Evolutionary conservation across 2,888 invertebrate genomes (phyloP), one percentile per base, ranked within the genome.

Genomic region (Emmelina monodactyla): DNA sequence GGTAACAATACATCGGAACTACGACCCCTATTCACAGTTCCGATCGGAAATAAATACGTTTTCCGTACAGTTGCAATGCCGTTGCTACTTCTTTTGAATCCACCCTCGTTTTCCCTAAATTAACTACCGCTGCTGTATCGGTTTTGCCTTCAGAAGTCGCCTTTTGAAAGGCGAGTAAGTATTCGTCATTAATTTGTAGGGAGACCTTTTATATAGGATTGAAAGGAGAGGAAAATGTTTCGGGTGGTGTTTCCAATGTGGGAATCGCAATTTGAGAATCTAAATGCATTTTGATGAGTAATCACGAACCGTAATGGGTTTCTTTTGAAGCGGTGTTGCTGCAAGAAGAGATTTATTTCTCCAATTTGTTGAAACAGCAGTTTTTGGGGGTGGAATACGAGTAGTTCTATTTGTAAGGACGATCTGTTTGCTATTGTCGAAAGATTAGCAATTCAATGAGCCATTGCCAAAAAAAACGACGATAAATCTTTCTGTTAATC

Each of bases 221-320:
- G 55, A 54, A 46, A 39, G 49, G 44, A 53, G 52, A 50, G 55
- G 48, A 53, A 54, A 53, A 49, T 46, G 46, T 49, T 47, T 43
- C n/a, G 40, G 41, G 34, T 44, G 40, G 47, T 45, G 50, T 13
- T n/a, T n/a, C 6, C 29, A 11, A 14, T 25, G 25, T 25, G 58
- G 59, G 62, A 59, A 58, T 56, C 45, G 51, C 59, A 52, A 58
- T 61, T 63, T 60, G 51, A 53, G 45, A 44, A 49, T 53, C 52
- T 56, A 56, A 60, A 59, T 57, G 52, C 54, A 50, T 45, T 42
- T 42, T 56, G 55, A 58, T 59, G 57, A 57, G 52, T 56, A 53
- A 52, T 50, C 53, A 47, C 50, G 46, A 51, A 45, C 47, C 44
- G 41, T 44, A 46, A 52, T 46, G 42, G 46, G 39, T 45, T 43